Evolutionary conservation across 2,113 vertebrate species (phyloP).

Genomic region (Mirounga angustirostris): DNA sequence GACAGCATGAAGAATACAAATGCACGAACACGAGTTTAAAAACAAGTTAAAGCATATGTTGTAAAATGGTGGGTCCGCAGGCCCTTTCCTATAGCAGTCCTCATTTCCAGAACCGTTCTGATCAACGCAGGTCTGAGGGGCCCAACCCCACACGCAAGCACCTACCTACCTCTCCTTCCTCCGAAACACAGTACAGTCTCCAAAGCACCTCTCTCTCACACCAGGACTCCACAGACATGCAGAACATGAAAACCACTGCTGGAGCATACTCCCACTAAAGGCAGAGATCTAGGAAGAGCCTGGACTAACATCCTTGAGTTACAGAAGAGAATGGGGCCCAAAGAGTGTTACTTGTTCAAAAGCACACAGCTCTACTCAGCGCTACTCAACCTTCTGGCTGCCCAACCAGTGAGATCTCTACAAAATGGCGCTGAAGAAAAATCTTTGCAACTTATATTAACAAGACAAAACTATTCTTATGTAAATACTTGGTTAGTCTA

Average conservation of each 20-base stretch:
- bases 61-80: neutral
- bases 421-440: conserved; percentile 6
- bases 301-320: neutral
- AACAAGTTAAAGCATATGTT: neutral
- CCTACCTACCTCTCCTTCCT: neutral
- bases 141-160: neutral
- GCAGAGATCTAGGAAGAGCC: neutral
- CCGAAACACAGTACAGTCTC: neutral
- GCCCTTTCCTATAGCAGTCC: neutral
- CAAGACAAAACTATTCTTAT: neutral
- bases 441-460: neutral
- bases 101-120: conserved; percentile 22
- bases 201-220: neutral
- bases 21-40: neutral
- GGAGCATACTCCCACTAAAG: neutral
- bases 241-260: neutral
- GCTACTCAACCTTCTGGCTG: neutral
- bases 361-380: neutral
- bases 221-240: neutral
- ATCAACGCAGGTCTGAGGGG: neutral
- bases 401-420: neutral
- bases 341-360: neutral
- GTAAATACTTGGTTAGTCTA: neutral
- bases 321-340: neutral
- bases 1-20: neutral